Evolutionary conservation across 2,113 vertebrate genomes (phyloP), one percentile per base, ranked within the genome.

Genomic region (Hoplias malabaricus): DNA sequence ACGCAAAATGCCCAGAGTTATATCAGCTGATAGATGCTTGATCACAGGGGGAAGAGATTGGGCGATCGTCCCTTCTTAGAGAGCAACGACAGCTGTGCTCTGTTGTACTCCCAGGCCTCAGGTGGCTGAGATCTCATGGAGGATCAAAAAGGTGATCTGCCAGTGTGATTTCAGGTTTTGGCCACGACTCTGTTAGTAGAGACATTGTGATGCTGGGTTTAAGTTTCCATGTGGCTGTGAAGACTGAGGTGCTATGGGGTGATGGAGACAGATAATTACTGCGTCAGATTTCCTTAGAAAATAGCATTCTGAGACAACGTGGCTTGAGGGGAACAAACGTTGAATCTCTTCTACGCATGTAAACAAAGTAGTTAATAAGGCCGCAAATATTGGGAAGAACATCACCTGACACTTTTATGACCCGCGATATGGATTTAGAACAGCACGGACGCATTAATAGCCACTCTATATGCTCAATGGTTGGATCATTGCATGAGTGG

Each of bases 401-500:
- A 43, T 69, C 16, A 53, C 23, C 54, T 23, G 70, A 65, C 65
- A 71, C 53, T 68, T 79, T 79, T 79, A 69, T 33, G 29, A 29
- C 63, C 29, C 29, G 63, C n/a, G 21, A 59, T 75, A 79, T 57
- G 50, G 48, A 65, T 79, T 69, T 74, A 36, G 42, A 78, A 62
- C 66, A 48, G 76, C 80, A 59, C 46, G 36, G 40, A 13, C 54
- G 23, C 40, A 69, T 75, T 79, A 79, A 78, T 74, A 69, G 57
- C 40, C 23, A 68, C 34, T 82, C 71, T 75, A 69, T 82, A 75
- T 75, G 76, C 66, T 70, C 53, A 73, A 62, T 73, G 43, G 75
- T 54, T 50, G 54, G 40, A 69, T 82, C 70, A 48, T 29, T 54
- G 76, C 66, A 63, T 66, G 71, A 69, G 48, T 36, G 65, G 65